phyloP scores from a whole-genome alignment of 2,888 invertebrate genomes.

The Acanthococcus lagerstroemiae region DNA sequence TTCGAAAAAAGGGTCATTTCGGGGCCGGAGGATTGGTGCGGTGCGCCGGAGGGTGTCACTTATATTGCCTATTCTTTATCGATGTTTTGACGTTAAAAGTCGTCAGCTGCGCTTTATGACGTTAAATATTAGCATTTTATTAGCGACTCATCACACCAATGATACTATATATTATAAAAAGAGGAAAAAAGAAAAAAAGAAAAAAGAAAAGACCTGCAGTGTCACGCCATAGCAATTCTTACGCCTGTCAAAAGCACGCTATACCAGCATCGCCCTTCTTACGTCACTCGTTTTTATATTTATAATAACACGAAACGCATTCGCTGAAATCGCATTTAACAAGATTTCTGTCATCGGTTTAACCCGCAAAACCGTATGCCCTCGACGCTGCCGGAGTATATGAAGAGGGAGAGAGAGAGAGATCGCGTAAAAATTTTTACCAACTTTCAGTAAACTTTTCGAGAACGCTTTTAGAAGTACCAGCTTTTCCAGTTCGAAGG shows the following conservation, averaged over 20 bases:
- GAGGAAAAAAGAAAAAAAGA: neutral
- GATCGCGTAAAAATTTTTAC: too few relatives aligned
- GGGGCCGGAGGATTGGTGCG: neutral
- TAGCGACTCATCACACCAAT: constrained; percentile 26
- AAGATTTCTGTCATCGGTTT: too few relatives aligned
- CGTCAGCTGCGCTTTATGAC: constrained; percentile 30
- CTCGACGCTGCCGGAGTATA: too few relatives aligned
- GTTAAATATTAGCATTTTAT: constrained; percentile 30
- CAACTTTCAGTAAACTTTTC: too few relatives aligned
- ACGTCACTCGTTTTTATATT: constrained; percentile 25
- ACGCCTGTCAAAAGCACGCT: constrained; percentile 29
- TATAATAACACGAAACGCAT: too few relatives aligned
- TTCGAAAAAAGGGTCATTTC: neutral
- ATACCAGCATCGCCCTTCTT: constrained; percentile 16
- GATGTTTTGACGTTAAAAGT: constrained; percentile 28
- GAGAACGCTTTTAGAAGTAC: too few relatives aligned
- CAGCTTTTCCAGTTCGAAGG: too few relatives aligned
- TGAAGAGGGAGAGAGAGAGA: too few relatives aligned
- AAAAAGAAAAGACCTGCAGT: constrained; percentile 19
- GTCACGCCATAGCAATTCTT: constrained; percentile 28
- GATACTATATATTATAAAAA: constrained; percentile 20
- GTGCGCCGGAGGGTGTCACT: constrained; percentile 11
- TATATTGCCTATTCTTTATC: constrained; percentile 30
- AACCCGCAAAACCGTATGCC: too few relatives aligned
- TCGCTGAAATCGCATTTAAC: too few relatives aligned